Percentiles rank a stretch among this genome's conserved stretches.
phyloP scores from a whole-genome alignment of 2,113 vertebrate genomes.

The Oenanthe oenanthe region DNA sequence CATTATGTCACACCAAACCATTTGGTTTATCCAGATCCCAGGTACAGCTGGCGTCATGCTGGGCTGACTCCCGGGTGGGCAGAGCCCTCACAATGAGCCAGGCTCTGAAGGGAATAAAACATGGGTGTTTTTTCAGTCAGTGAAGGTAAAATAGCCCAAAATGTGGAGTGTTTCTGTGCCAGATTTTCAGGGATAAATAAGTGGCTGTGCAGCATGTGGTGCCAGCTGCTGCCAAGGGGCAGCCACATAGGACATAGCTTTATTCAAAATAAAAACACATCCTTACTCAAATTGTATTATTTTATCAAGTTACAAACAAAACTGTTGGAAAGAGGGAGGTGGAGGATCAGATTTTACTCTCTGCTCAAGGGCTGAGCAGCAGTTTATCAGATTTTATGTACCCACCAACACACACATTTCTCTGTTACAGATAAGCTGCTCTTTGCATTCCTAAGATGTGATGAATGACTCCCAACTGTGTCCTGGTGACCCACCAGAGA shows the following conservation, averaged over 20 bases:
- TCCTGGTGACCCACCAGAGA: neutral
- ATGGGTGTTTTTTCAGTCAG: neutral
- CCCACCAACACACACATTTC: neutral
- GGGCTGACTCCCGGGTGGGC: neutral
- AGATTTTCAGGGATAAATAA: neutral
- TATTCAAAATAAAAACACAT: neutral
- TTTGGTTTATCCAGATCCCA: neutral
- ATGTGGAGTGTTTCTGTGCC: neutral
- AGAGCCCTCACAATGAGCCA: neutral
- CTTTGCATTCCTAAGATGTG: neutral
- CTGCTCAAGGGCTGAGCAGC: neutral
- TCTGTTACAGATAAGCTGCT: neutral
- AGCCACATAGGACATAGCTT: neutral
- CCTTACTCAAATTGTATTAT: neutral
- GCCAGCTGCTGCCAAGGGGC: neutral
- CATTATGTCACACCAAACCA: neutral
- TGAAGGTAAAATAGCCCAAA: neutral
- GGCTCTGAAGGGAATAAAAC: neutral
- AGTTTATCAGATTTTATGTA: neutral
- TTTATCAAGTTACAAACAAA: neutral
- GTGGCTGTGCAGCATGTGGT: neutral
- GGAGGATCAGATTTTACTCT: neutral
- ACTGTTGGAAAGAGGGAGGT: neutral
- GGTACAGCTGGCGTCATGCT: neutral
- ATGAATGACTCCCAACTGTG: neutral